A percentile compares a stretch with the other conserved stretches of the same genome.
These are phyloP conservation scores for Sussaba pulchella DNA, from an alignment of 2,888 invertebrate species.

Conservation along the genomic window DNA sequence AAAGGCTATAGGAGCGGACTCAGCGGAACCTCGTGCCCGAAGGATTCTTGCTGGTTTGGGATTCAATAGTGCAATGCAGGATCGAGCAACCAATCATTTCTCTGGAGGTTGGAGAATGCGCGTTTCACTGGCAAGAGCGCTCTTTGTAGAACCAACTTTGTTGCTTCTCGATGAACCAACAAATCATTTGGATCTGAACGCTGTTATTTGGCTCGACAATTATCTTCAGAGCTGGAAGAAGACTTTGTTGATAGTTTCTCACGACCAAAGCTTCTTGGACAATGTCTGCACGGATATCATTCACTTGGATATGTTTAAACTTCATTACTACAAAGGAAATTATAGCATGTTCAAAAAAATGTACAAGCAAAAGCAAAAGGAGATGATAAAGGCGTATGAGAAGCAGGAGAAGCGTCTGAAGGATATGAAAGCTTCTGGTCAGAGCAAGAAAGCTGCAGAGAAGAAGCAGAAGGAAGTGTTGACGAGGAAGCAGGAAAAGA, in stretches of 20 bases:
- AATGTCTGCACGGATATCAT: slow-evolving; percentile 99
- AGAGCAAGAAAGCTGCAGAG: slow-evolving; percentile 98
- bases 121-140: slow-evolving; percentile 97
- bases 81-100: slow-evolving; percentile 95
- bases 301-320: slow-evolving; percentile 97
- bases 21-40: slow-evolving; percentile 98
- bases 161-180: slow-evolving; percentile 99
- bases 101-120: slow-evolving; percentile 99
- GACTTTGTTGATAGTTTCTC: slow-evolving; percentile 98
- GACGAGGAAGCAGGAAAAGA: slow-evolving; percentile 97
- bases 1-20: slow-evolving; percentile 98
- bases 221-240: slow-evolving; percentile 99
- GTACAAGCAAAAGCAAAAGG: slow-evolving; percentile 97
- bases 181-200: slow-evolving; percentile 99
- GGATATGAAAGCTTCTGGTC: slow-evolving; percentile 97
- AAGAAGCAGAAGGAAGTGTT: slow-evolving; percentile 96
- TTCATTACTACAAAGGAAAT: slow-evolving; percentile 99
- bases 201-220: slow-evolving; percentile 99
- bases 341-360: slow-evolving; percentile 99
- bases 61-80: slow-evolving; percentile 95
- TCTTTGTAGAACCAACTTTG: slow-evolving; percentile 99
- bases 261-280: slow-evolving; percentile 99
- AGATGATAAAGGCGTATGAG: slow-evolving; percentile 98
- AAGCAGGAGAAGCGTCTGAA: slow-evolving; percentile 98
- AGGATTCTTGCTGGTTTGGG: slow-evolving; percentile 99